phyloP scores from a whole-genome alignment of 2,113 vertebrate species.

The Rhodinocichla rosea region DNA sequence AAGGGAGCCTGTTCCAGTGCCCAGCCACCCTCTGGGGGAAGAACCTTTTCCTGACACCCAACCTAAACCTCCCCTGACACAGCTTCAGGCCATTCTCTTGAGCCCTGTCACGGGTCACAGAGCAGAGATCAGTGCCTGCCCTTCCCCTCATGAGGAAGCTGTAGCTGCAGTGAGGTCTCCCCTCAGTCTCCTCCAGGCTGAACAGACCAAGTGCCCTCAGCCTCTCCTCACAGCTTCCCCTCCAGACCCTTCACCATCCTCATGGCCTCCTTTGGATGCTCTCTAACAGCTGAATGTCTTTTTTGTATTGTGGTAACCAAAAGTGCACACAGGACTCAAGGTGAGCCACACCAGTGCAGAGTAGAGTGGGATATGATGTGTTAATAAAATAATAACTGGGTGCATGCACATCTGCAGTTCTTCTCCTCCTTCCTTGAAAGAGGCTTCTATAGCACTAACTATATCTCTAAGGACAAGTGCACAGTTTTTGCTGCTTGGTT shows the following conservation, averaged over 20 bases:
- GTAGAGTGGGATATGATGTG: neutral
- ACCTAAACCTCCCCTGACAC: neutral
- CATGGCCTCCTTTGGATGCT: neutral
- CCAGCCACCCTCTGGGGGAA: rapidly evolving
- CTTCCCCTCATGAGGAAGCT: rapidly evolving
- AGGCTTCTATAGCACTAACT: neutral
- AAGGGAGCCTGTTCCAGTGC: neutral
- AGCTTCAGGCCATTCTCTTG: rapidly evolving
- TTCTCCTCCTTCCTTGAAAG: neutral
- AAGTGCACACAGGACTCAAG: neutral
- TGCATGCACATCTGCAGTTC: neutral
- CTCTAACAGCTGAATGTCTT: neutral
- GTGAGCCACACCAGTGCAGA: neutral
- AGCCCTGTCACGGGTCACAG: neutral
- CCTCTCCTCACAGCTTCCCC: rapidly evolving
- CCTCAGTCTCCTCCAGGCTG: neutral
- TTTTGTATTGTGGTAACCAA: neutral
- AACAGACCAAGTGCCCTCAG: neutral
- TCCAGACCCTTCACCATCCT: neutral
- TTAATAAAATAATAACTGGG: neutral
- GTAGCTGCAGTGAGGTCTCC: neutral
- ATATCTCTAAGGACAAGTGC: neutral
- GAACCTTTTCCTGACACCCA: neutral
- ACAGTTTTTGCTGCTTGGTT: neutral
- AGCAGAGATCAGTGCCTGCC: neutral